Base-by-base conservation (phyloP, 2,888 invertebrate species). In the Hypolimnas misippus region DNA sequence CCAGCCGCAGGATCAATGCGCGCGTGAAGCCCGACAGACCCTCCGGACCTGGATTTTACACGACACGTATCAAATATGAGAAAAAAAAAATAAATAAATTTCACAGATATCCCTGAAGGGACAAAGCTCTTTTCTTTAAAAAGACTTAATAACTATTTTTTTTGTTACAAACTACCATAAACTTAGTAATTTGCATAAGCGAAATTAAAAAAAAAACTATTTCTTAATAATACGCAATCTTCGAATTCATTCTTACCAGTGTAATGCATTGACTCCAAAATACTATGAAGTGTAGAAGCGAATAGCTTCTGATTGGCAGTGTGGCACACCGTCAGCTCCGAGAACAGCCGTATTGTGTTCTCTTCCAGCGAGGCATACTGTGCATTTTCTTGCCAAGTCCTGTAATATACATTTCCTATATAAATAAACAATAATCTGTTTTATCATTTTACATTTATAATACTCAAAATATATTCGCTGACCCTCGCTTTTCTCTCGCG, bases 11-110 rank as follows among this genome's bases (percentile, higher is more conserved):
- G 69, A 98, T 95, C 62, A 98, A 89, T 57, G 98, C 94, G 29
- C 98, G 94, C 42, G 97, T 96, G 88, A 98, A 98, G 6, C 98
- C 97, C 0, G 97, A 96, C 77, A 98, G 96, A 10, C 95, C 95
- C 50, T 82, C 84, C 1, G 83, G 78, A 57, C 84, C 85, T 84
- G 73, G 21, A 7, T 42, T 10, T 42, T 2, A 56, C 3, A 25
- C 12, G 14, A 8, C 3, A 14, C 6, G 5, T 40, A 14, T n/a
- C 16, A 17, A 3, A 19, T 16, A 10, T 0, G 1, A 10, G 8
- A 33, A 1, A 6, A 6, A 31, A 31, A 4, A 31, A 1, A 6
- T 8, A 7, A 31, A 2, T n/a, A n/a, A n/a, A n/a, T n/a, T n/a
- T n/a, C n/a, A n/a, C n/a, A n/a, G n/a, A n/a, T n/a, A n/a, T n/a